Evolutionary conservation across 2,888 invertebrate genomes (phyloP), one percentile per base, ranked within the genome.

Genomic region (Baronia brevicornis): DNA sequence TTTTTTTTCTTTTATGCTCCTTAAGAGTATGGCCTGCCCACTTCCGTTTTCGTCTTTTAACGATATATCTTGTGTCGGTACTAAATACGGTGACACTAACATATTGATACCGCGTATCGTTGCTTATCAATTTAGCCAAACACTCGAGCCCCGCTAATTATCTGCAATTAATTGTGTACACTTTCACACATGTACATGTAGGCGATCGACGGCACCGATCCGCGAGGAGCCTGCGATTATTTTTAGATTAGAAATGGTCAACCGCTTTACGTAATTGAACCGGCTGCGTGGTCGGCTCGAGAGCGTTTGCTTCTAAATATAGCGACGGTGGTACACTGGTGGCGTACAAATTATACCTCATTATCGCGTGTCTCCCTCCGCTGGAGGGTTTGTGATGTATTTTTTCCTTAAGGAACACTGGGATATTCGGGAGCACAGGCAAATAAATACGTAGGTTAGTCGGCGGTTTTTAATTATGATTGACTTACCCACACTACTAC

Each of bases 161-260:
- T n/a, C 33, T 13, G 28, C 67, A 72, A 71, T 67, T 70, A 73
- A 71, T 71, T 65, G 65, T 71, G 48, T 74, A 75, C 75, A 79
- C 80, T 82, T 80, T 84, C 84, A 77, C 77, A 67, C 69, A 69
- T 65, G 68, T 75, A 70, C 73, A n/a, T n/a, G n/a, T n/a, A n/a
- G n/a, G n/a, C n/a, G n/a, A n/a, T 73, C 64, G 66, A 63, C 74
- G 82, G 84, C 82, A 80, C 80, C 82, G 63, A 65, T 63, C 73
- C 65, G 75, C 69, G 64, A 54, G 65, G 61, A 78, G 78, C 79
- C 84, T 79, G 70, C 80, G 84, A 84, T 84, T 84, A 84, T 84
- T 84, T 84, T 84, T 84, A 82, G 84, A 84, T 84, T 84, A 84
- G 84, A 84, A 84, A 84, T 82, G 82, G 80, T 82, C 75, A 80